A percentile compares a stretch with the other conserved stretches of the same genome.
phyloP scores from a whole-genome alignment of 2,797 vertebrate species.

The Limosa lapponica region DNA sequence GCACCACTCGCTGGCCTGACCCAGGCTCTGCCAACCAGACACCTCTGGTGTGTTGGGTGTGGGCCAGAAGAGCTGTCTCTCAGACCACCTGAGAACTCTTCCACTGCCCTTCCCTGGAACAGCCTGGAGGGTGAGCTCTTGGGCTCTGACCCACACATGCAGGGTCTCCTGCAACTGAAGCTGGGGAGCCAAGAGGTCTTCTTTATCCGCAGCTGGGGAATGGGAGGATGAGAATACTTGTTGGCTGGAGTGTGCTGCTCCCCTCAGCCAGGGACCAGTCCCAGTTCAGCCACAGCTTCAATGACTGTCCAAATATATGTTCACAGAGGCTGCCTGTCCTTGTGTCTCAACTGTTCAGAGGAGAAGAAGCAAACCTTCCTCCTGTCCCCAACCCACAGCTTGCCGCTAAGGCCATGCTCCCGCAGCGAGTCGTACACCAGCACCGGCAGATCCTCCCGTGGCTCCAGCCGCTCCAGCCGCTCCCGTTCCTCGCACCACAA shows the following conservation, averaged over 20 bases:
- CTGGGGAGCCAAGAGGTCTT: background rate
- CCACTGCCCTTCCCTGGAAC: background rate
- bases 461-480: slow-evolving; percentile 75
- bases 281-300: background rate
- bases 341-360: slow-evolving; percentile 75
- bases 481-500: slow-evolving; percentile 53
- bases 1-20: rapidly evolving
- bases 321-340: slow-evolving; percentile 78
- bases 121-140: background rate
- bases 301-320: background rate
- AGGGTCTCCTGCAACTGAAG: background rate
- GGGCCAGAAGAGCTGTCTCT: background rate
- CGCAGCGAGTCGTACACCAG: slow-evolving; percentile 80
- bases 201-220: background rate
- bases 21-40: background rate
- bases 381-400: slow-evolving; percentile 66
- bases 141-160: background rate
- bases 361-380: slow-evolving; percentile 68
- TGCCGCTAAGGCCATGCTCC: slow-evolving; percentile 65
- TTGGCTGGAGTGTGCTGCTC: background rate
- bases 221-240: background rate
- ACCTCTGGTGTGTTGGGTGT: background rate
- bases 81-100: background rate
- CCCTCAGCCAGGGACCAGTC: background rate
- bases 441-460: slow-evolving; percentile 82